Percentiles rank a stretch among this genome's conserved stretches.
Conservation (phyloP, 1,140 invertebrate genomes). For the Micrasema longulum region DNA sequence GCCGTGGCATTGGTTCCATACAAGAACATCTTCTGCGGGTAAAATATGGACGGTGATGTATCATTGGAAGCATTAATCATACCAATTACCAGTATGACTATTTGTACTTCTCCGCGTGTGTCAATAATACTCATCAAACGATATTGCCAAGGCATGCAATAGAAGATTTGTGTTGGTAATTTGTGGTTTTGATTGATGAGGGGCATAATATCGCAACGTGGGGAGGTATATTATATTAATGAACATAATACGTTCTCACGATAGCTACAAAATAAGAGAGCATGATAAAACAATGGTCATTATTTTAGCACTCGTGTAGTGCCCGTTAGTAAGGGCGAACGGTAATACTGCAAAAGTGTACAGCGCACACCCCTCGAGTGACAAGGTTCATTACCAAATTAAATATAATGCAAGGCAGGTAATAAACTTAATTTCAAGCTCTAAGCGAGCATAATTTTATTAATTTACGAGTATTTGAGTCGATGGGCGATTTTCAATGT, state of each 20-base stretch:
- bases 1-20: too few species aligned
- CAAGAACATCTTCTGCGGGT: not conserved
- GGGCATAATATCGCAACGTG: not conserved
- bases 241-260: constrained; percentile 5
- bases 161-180: constrained; percentile 16
- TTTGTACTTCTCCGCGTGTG: too few species aligned
- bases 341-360: not conserved
- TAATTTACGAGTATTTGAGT: too few species aligned
- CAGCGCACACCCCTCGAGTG: not conserved
- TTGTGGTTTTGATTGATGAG: constrained; percentile 6
- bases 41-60: not conserved
- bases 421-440: too few species aligned
- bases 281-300: too few species aligned
- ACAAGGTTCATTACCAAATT: too few species aligned
- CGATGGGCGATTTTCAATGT: too few species aligned
- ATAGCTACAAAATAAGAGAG: not conserved
- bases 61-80: constrained; percentile 23
- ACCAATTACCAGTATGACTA: constrained; percentile 13
- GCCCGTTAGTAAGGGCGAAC: not conserved
- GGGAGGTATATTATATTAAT: too few species aligned
- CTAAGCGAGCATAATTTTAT: too few species aligned
- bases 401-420: too few species aligned
- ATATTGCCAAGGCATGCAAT: constrained; percentile 21
- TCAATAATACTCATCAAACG: not conserved
- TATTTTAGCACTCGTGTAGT: not conserved